These are phyloP conservation scores for Liposcelis brunnea DNA, from an alignment of 2,888 invertebrate species.

Conservation along the genomic window DNA sequence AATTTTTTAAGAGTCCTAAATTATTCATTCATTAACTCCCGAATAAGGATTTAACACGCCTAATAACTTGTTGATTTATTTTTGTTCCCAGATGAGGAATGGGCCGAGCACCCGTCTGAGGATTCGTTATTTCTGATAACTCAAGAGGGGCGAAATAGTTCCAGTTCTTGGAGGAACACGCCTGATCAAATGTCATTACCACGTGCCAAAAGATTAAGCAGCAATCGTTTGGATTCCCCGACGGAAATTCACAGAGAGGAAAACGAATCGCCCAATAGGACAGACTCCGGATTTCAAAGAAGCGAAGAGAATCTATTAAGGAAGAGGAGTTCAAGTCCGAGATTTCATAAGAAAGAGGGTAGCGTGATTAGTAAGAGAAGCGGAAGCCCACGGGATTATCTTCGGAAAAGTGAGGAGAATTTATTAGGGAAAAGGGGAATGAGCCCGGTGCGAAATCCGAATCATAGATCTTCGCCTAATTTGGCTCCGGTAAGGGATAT, in stretches of 20 bases:
- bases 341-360: too few relatives aligned
- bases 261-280: neutral
- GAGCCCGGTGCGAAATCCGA: constrained; percentile 1
- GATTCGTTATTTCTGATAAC: constrained; percentile 36
- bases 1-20: too few relatives aligned
- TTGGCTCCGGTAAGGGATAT: neutral
- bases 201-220: constrained; percentile 25
- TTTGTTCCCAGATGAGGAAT: constrained; percentile 52
- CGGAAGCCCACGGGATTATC: too few relatives aligned
- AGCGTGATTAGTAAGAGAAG: too few relatives aligned
- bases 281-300: neutral
- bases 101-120: constrained; percentile 45
- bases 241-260: constrained; percentile 7
- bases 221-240: constrained; percentile 14
- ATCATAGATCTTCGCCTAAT: constrained; percentile 4
- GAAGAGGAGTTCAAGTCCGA: neutral
- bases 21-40: too few relatives aligned
- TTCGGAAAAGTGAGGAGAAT: neutral
- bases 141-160: neutral
- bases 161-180: constrained; percentile 26
- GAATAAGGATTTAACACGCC: too few relatives aligned
- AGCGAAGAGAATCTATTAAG: constrained; percentile 3
- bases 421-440: neutral
- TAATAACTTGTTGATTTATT: neutral
- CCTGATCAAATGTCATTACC: constrained; percentile 33